Evolutionary conservation across 35 echinoderm and acorn worm genomes (phyloP), one percentile per base, ranked within the genome.

Genomic region (Stichopus chloronotus): DNA sequence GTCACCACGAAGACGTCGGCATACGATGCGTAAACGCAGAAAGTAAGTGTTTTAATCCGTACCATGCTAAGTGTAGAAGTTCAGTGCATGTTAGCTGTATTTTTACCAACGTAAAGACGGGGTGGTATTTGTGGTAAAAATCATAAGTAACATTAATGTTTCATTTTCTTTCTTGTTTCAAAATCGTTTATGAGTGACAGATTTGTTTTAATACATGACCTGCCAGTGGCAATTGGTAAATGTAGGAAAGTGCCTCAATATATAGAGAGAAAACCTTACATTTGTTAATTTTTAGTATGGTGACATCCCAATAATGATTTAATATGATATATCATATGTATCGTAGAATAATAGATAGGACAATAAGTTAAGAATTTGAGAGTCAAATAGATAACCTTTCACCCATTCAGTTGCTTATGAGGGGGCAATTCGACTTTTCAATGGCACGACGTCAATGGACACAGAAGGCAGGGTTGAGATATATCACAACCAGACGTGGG

Each of bases 401-500:
- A 65, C 19, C 61, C 11, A 14, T 65, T 11, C 61, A 65, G 61
- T 4, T 65, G 11, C 19, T 19, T 65, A 65, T 65, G 61, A 65
- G 61, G 61, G 61, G 5, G 61, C 61, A 19, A 65, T 65, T 14
- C 61, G 19, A 65, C 61, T 65, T 65, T 65, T 65, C 11, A 11
- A 65, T 65, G 61, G 61, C 61, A 65, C 8, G 11, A 65, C 61
- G 4, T 4, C 61, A 11, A 14, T 8, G 4, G 77, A 52, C 9
- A 10, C 19, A 25, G 77, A 79, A 24, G 77, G 77, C 10, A 22
- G 77, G 77, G 77, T 79, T 25, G 20, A 79, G 22, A 21, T 79
- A 10, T 79, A 79, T 21, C 30, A 79, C 77, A 79, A 79, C 77
- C 20, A 52, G 77, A 79, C 77, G 5, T 79, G 77, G 77, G 77